Percentiles rank a stretch among this genome's conserved stretches.
Conservation (phyloP, 2,888 invertebrate genomes). For the Alsophila aescularia region DNA sequence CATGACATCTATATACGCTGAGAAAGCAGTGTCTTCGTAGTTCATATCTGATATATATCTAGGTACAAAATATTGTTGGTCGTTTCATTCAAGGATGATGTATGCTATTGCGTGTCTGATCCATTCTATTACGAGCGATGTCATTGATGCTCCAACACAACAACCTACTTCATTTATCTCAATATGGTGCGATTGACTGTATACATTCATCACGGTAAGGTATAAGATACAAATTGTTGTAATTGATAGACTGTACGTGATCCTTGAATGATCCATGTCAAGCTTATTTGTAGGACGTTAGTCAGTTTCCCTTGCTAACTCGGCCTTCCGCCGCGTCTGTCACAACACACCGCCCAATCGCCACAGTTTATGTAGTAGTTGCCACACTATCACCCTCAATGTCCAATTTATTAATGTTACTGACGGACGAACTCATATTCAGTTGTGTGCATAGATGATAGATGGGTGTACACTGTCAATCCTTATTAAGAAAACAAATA, state of each 20-base stretch:
- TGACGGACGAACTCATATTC: constrained; percentile 58
- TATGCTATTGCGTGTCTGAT: constrained; percentile 17
- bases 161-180: constrained; percentile 17
- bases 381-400: constrained; percentile 47
- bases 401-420: constrained; percentile 51
- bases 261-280: not conserved
- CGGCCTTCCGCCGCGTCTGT: constrained; percentile 71
- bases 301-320: constrained; percentile 55
- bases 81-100: constrained; percentile 25
- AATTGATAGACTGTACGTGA: not conserved
- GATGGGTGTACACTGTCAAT: constrained; percentile 50
- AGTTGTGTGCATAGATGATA: constrained; percentile 32
- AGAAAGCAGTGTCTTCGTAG: too few species aligned
- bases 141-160: constrained; percentile 19
- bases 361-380: constrained; percentile 8
- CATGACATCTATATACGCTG: too few species aligned
- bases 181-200: not conserved
- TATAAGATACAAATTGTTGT: not conserved
- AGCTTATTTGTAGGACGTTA: constrained; percentile 22
- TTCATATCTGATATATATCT: not conserved
- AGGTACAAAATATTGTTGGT: constrained; percentile 5
- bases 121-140: constrained; percentile 27
- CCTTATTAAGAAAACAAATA: constrained; percentile 40
- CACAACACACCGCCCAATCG: constrained; percentile 73
- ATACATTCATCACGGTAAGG: constrained; percentile 8